These are phyloP conservation scores for Asbolus verrucosus DNA, from an alignment of 1,140 invertebrate species.

Conservation along the genomic window DNA sequence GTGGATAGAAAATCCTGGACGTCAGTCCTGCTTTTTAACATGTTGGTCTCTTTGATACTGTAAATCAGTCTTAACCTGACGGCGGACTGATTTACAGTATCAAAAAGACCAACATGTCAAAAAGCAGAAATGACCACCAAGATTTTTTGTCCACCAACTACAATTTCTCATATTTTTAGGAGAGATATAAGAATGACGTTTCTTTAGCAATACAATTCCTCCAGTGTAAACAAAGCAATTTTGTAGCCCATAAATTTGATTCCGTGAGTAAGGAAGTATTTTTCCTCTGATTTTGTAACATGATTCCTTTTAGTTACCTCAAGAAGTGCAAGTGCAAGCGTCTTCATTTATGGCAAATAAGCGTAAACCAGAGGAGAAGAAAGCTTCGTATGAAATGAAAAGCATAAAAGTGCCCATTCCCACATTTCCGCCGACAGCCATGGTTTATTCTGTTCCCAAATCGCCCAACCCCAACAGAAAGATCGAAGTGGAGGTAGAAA, in stretches of 20 bases:
- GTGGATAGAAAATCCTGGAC: no score
- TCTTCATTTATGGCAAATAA: conserved; percentile 79
- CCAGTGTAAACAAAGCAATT: conserved; percentile 95
- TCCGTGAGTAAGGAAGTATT: conserved; percentile 89
- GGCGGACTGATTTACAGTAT: no score
- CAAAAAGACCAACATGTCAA: no score
- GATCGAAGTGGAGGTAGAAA: conserved; percentile 61
- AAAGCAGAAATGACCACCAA: no score
- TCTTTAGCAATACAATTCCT: conserved; percentile 93
- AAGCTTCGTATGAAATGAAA: conserved; percentile 70
- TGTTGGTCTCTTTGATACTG: no score
- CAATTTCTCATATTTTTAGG: conserved; percentile 80
- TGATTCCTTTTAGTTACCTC: conserved; percentile 78
- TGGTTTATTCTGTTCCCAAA: conserved; percentile 83
- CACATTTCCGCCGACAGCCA: conserved; percentile 88
- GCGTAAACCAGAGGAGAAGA: conserved; percentile 70
- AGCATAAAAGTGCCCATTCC: conserved; percentile 85
- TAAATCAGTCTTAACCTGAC: no score
- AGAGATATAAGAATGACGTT: conserved; percentile 94
- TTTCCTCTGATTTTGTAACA: no score
- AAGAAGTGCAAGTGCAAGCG: conserved; percentile 91
- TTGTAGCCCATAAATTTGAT: conserved; percentile 92
- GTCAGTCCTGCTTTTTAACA: no score
- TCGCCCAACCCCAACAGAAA: conserved; percentile 63
- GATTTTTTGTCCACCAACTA: no score